Conservation (phyloP, 2,888 invertebrate genomes). For the Lacanobia oleracea region DNA sequence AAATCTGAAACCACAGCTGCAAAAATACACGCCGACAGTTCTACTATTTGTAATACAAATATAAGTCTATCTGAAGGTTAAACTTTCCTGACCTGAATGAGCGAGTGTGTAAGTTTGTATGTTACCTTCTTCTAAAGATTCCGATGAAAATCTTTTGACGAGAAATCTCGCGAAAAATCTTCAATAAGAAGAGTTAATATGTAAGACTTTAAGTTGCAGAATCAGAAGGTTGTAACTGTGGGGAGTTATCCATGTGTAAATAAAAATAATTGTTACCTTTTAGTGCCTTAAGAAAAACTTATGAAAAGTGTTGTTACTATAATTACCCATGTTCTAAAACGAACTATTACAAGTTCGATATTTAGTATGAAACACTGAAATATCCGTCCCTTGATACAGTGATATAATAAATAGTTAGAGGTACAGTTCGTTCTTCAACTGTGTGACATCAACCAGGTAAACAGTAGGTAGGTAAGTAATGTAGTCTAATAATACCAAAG, state of each 20-base stretch:
- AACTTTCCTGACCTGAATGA: neutral
- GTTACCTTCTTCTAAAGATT: neutral
- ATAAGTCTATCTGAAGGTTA: neutral
- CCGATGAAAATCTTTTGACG: neutral
- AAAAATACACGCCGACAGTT: conserved; percentile 3
- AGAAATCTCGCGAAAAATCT: neutral
- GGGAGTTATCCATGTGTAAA: conserved; percentile 64
- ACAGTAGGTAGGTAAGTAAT: conserved; percentile 62
- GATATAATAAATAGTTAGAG: conserved; percentile 54
- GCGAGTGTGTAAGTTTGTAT: neutral
- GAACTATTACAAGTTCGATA: conserved; percentile 36
- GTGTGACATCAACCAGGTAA: conserved; percentile 58
- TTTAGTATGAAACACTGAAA: conserved; percentile 47
- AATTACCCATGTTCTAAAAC: conserved; percentile 45
- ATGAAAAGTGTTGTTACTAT: conserved; percentile 65
- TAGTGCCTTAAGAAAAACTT: conserved; percentile 72
- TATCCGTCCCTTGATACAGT: conserved; percentile 69
- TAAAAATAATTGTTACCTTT: conserved; percentile 74
- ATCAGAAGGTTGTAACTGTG: conserved; percentile 30
- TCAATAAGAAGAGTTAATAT: neutral
- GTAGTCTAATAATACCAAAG: conserved; percentile 89
- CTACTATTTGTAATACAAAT: conserved; percentile 15
- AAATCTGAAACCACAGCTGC: conserved; percentile 41
- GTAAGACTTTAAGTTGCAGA: conserved; percentile 3
- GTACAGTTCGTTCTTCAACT: conserved; percentile 52